Evolutionary conservation across 2,888 invertebrate species (phyloP), one percentile per base, ranked within the genome.

Genomic region (Laspeyria flexula): DNA sequence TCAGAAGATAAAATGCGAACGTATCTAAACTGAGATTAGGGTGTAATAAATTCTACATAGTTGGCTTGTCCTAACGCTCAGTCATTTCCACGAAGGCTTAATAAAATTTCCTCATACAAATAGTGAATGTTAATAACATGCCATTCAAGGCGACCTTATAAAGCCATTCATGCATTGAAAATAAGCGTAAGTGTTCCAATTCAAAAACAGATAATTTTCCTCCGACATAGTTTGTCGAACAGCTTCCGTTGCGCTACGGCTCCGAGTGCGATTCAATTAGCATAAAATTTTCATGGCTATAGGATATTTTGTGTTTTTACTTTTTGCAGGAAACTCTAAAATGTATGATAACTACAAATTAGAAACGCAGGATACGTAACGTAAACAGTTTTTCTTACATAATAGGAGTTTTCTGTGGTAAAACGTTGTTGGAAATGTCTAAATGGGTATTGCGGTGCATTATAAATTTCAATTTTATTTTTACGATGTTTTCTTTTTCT

Each of bases 81-180:
- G 10, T 41, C 30, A 18, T 5, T 18, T 18, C 7, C 16, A 43
- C 11, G 30, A 11, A 30, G 4, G 13, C 18, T 31, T 29, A 31
- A 23, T 37, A 31, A 40, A 2, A 18, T 18, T 18, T 5, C 5
- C 18, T 3, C 18, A 3, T 18, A 40, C 52, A 9, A 33, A 29
- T 37, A 33, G 23, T 39, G 30, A 42, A 41, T 57, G 48, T 48
- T 25, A 37, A 27, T 27, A 47, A 46, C 25, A 12, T 18, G n/a
- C 40, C 18, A 37, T 40, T 29, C 46, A 16, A 11, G 5, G 5
- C 15, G 6, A 33, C 31, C n/a, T 15, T 29, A 43, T 38, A 21
- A 35, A 44, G 49, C 16, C 11, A 21, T 62, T 41, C 43, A 51
- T 55, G 45, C 34, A 55, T 59, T 44, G 29, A 31, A 23, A 45